Evolutionary conservation across 2,113 vertebrate species (phyloP).

Genomic region (Ranitomeya variabilis): DNA sequence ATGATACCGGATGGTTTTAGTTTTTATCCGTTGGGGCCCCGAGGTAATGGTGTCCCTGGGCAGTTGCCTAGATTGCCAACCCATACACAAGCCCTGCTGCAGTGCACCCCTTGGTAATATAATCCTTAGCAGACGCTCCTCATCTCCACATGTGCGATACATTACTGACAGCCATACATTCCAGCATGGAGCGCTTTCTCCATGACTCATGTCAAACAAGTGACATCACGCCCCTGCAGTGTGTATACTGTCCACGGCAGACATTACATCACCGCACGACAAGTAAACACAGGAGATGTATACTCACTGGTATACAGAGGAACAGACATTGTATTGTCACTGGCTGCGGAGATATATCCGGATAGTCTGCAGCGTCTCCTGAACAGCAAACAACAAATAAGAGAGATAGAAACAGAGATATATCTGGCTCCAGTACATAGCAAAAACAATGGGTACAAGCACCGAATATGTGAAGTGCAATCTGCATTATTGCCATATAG

Average conservation of each 20-base stretch:
- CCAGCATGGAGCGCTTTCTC: neutral
- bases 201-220: neutral
- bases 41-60: no score
- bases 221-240: neutral
- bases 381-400: neutral
- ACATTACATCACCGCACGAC: neutral
- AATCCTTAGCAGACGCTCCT: neutral
- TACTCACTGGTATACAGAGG: neutral
- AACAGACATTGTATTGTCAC: neutral
- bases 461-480: no score
- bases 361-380: neutral
- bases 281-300: neutral
- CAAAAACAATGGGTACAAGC: no score
- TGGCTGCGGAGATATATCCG: neutral
- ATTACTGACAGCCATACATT: neutral
- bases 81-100: no score
- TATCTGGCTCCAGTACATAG: no score
- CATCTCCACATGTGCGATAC: neutral
- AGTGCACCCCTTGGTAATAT: no score
- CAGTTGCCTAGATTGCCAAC: no score
- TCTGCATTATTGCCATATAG: no score
- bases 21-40: no score
- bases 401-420: no score
- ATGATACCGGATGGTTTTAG: no score
- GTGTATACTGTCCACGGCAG: neutral